Base-by-base conservation (phyloP, 92 coral and sea anemone genomes). In the Diadumene lineata region DNA sequence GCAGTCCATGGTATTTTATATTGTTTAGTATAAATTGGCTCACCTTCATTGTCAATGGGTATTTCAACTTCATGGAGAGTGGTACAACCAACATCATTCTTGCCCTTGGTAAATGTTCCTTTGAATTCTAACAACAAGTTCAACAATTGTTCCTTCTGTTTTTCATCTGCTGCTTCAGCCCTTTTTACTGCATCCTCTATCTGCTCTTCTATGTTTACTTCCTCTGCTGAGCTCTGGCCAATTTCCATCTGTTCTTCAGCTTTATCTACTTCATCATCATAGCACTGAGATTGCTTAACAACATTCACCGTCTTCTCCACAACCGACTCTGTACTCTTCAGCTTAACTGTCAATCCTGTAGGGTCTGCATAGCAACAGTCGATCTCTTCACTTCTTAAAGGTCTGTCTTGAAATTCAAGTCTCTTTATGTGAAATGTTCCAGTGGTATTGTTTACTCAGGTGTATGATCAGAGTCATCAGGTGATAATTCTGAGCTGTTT, bases 1-100 rank as follows among this genome's bases (percentile, higher is more conserved):
- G 75, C 75, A 11, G 50, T 8, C 75, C 75, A 70, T 53, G 75
- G 75, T 0, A 70, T 70, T 31, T 70, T 70, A 29, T 70, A 70
- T 33, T 70, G 62, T 31, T 70, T 70, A 70, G 75, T 70, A 22
- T 50, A 70, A 11, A 70, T 50, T 22, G 60, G 74, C 61, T 69
- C 43, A 7, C 23, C 74, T 24, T 23, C 43, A 26, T 69, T 44
- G 33, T 68, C 17, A 50, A 68, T 68, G 38, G 74, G 74, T 11
- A 68, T 68, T 44, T 68, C 74, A 23, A 68, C 61, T 46, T 68
- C 74, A 50, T 69, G 74, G 9, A 69, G 8, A 38, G 1, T 25
- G 13, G 74, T 69, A 1, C 43, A 43, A 0, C 62, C 75, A 11
- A 70, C 75, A 70, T 70, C 62, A 51, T 70, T 70, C 75, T 50